phyloP scores from a whole-genome alignment of 2,113 vertebrate species.

The Lasiurus cinereus region DNA sequence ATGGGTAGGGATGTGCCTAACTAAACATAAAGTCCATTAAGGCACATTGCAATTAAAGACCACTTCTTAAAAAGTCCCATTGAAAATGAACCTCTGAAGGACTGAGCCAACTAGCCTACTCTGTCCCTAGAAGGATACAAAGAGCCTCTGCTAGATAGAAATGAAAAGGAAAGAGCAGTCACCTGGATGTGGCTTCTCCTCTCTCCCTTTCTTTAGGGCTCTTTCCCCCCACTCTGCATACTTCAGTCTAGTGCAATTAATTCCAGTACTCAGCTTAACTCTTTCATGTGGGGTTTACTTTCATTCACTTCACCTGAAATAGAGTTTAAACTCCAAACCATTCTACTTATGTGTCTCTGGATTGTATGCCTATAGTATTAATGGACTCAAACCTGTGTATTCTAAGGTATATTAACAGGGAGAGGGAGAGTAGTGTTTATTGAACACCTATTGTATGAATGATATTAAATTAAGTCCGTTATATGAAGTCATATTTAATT shows the following conservation, averaged over 20 bases:
- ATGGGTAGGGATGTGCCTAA: not conserved
- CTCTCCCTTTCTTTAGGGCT: not conserved
- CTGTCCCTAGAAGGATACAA: not conserved
- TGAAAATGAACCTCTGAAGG: not conserved
- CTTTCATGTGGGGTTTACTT: not conserved
- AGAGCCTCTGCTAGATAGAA: not conserved
- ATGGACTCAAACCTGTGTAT: not conserved
- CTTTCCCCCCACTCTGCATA: not conserved
- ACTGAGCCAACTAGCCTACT: not conserved
- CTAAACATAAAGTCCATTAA: constrained; percentile 6
- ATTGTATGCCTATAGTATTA: not conserved
- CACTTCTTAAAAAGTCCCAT: not conserved
- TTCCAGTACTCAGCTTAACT: not conserved
- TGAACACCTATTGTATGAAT: not conserved
- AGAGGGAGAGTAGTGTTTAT: not conserved
- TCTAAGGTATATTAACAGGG: not conserved
- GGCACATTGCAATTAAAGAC: not conserved
- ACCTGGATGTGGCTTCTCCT: not conserved
- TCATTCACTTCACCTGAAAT: not conserved
- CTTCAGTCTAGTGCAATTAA: not conserved
- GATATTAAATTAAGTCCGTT: not conserved
- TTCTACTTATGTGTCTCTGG: not conserved
- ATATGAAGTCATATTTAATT: not conserved
- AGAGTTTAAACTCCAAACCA: not conserved
- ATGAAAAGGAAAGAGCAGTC: too few species aligned